phyloP scores from a whole-genome alignment of 1,140 invertebrate genomes.

The Reticulitermes speratus region DNA sequence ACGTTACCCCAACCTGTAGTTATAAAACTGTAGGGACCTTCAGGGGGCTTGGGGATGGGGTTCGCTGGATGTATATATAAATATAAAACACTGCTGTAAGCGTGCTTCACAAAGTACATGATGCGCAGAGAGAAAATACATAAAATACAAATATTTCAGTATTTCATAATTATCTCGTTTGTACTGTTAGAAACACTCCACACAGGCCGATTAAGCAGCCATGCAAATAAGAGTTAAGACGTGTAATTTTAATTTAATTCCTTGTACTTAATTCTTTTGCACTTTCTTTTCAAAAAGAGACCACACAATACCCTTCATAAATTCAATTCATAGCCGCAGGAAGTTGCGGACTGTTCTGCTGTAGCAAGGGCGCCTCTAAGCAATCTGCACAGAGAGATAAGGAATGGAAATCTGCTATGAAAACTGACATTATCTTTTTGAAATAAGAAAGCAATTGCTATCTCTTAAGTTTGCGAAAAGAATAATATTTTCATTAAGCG shows the following conservation, averaged over 20 bases:
- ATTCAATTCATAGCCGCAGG: neutral
- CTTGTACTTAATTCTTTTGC: neutral
- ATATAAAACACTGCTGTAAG: no score
- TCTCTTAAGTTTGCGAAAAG: neutral
- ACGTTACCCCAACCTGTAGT: no score
- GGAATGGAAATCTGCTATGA: neutral
- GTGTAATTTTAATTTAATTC: neutral
- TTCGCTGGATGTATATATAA: no score
- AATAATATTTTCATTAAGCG: slow-evolving; percentile 8
- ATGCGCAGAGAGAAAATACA: no score
- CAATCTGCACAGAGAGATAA: neutral
- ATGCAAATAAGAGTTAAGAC: neutral
- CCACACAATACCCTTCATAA: neutral
- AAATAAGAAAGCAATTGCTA: neutral
- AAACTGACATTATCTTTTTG: neutral
- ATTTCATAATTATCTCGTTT: no score
- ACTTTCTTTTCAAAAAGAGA: no score
- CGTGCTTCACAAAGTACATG: no score
- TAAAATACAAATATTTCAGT: no score
- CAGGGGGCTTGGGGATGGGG: no score
- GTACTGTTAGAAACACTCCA: no score
- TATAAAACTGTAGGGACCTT: no score
- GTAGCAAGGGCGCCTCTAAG: neutral
- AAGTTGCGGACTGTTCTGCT: neutral
- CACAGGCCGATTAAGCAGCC: no score